Evolutionary conservation across 2,888 invertebrate species (phyloP), one percentile per base, ranked within the genome.

Genomic region (Rutpela maculata): DNA sequence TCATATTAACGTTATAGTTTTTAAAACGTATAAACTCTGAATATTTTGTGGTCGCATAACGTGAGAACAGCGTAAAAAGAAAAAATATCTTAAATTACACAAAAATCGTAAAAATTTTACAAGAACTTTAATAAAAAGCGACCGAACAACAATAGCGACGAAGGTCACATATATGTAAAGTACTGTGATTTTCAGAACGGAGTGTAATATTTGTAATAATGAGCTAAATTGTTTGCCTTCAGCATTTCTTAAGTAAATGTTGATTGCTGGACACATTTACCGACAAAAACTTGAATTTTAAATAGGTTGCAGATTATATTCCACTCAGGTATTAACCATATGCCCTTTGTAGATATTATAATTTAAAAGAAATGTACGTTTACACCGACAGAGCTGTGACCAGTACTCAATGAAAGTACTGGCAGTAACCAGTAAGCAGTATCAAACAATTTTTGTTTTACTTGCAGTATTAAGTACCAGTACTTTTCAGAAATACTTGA

Each of bases 1-100:
- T 78, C 80, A 75, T 77, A 72, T 78, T 76, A 74, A 43, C 60
- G 67, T 76, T 72, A 76, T 69, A 65, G 70, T 74, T 78, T 80
- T 80, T 80, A 69, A 76, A 80, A 78, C 65, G 62, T 76, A 70
- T 78, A 78, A 80, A 80, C 60, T 75, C 65, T 73, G 75, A 70
- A 73, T 69, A 78, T 75, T 78, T 80, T 78, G 80, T 75, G 77
- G 80, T 80, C 43, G 72, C 18, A 26, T 38, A 66, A 71, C 77
- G 68, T 77, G 78, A 77, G 78, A 80, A 79, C 62, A 43, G 5
- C 2, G 56, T 15, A 15, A 15, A 62, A 22, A 50, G 50, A 38
- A 31, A 60, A 70, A 70, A 18, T 22, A 7, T 50, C 60, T 75
- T 69, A 55, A 50, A 70, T 75, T 75, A 75, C 75, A 59, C 18